Evolutionary conservation across 23 tunicate species (phyloP), one percentile per base, ranked within the genome.

Genomic region (Corella eumyota): DNA sequence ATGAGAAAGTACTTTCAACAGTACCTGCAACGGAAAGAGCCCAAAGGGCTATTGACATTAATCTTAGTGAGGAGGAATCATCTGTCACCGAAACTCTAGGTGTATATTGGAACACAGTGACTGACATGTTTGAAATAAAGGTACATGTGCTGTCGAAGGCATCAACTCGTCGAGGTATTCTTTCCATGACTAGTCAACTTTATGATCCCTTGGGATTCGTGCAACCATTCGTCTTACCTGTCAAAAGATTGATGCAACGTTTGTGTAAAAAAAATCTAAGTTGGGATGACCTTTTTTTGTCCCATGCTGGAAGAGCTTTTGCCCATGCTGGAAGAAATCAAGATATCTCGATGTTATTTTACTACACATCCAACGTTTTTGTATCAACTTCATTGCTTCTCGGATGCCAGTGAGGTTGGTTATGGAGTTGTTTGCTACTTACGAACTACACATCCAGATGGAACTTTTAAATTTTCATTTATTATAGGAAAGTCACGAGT

Each of bases 341-440:
- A 57, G 4, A 65, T 65, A 46, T 58, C 60, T 3, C 19, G 70
- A 15, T 9, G 40, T 21, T 47, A 24, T 27, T n/a, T n/a, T n/a
- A n/a, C n/a, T n/a, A n/a, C n/a, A n/a, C n/a, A n/a, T n/a, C n/a
- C n/a, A n/a, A n/a, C n/a, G n/a, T n/a, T n/a, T n/a, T n/a, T n/a
- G n/a, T n/a, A n/a, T n/a, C 27, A 68, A 54, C 47, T 68, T 19
- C 73, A 68, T 25, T 53, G 46, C 27, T 68, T 68, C 28, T 56
- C 30, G n/a, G 73, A 68, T 53, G 73, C 73, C 7, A 51, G 62
- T n/a, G 23, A 21, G 47, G 47, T 19, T 3, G 73, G 47, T 11
- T 68, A 68, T 33, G 73, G 73, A 4, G 62, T 62, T 33, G 63
- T 53, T 6, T 53, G 47, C 27, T 68, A 68, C 29, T 7, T 68